A percentile compares a stretch with the other conserved stretches of the same genome.
phyloP scores from a whole-genome alignment of 2,888 invertebrate species.

The Patella caerulea region DNA sequence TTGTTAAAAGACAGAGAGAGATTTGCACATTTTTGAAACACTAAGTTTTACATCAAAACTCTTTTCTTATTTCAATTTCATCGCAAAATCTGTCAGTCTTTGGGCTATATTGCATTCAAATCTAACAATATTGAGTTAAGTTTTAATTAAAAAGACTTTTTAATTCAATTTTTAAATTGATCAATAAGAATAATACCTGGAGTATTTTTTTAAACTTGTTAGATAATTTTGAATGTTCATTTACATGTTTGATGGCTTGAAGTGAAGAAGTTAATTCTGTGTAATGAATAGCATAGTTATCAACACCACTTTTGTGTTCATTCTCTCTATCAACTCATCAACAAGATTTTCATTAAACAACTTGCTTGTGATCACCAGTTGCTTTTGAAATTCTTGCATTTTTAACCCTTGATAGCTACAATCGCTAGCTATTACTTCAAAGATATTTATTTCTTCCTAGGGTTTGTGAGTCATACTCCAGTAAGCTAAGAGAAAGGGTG shows the following conservation, averaged over 20 bases:
- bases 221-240: not conserved
- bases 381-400: not conserved
- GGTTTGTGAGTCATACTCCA: constrained; percentile 9
- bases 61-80: too few relatives aligned
- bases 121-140: not conserved
- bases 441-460: constrained; percentile 3
- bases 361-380: not conserved
- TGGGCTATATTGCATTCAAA: not conserved
- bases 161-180: not conserved
- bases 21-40: too few relatives aligned
- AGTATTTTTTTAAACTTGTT: not conserved
- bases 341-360: constrained; percentile 4
- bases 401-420: not conserved
- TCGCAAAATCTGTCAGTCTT: too few relatives aligned
- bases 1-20: too few relatives aligned
- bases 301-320: constrained; percentile 5
- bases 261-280: constrained; percentile 1
- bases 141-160: not conserved
- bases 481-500: constrained; percentile 8
- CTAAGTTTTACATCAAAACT: too few relatives aligned
- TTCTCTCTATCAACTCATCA: not conserved
- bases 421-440: not conserved
- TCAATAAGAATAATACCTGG: not conserved
- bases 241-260: not conserved
- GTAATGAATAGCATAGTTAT: not conserved